Evolutionary conservation across 1,140 invertebrate species (phyloP).

Genomic region (Eciton burchellii): DNA sequence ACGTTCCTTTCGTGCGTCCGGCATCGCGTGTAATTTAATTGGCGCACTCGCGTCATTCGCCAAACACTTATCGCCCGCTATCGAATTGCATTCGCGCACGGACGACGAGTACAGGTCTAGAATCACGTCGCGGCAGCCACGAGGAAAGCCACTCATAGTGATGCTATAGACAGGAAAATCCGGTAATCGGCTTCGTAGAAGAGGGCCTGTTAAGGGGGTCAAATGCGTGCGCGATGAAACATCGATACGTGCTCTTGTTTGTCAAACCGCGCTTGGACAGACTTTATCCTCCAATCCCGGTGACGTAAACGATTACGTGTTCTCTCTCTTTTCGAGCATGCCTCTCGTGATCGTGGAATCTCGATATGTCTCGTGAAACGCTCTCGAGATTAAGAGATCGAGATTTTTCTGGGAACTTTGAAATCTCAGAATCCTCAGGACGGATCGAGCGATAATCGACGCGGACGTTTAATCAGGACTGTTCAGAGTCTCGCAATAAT

Average conservation of each 20-base stretch:
- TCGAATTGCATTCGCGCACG: conserved; percentile 8
- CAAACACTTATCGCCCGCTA: conserved; percentile 23
- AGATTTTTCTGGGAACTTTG: not conserved
- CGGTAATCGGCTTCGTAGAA: conserved; percentile 23
- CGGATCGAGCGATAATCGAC: not conserved
- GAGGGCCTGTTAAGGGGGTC: too few species aligned
- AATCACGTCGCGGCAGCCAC: not conserved
- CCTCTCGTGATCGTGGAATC: too few species aligned
- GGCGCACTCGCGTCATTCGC: conserved; percentile 36
- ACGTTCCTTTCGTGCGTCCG: not conserved
- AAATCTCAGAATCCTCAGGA: not conserved
- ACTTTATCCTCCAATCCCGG: not conserved
- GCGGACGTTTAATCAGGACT: not conserved
- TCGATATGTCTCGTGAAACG: too few species aligned
- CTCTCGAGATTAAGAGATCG: too few species aligned
- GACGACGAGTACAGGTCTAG: not conserved
- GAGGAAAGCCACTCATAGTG: conserved; percentile 10
- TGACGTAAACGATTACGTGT: not conserved
- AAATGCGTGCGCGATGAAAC: not conserved
- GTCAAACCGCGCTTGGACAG: not conserved
- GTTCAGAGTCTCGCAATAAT: not conserved
- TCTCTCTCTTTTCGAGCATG: too few species aligned
- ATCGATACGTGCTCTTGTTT: not conserved
- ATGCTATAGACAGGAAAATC: conserved; percentile 34
- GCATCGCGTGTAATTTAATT: conserved; percentile 44